Base-by-base conservation (phyloP, 2,797 vertebrate genomes). In the Mus minutoides region DNA sequence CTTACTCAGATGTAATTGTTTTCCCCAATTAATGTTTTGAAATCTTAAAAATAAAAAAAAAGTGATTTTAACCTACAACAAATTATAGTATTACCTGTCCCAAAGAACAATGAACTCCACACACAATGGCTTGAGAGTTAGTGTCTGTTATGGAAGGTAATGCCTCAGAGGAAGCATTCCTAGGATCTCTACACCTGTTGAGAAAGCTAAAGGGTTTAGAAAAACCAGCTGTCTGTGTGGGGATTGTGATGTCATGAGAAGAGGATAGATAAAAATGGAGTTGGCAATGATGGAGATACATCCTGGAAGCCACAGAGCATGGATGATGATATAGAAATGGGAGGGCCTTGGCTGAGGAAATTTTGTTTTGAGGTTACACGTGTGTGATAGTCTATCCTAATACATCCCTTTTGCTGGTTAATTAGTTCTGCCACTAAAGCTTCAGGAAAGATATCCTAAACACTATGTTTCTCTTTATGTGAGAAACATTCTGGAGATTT, bases 11-110 rank as follows among this genome's bases (percentile, higher is more conserved):
- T 3, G 34, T 83, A 93, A 69, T 1, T 13, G 67, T 69, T 75
- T 43, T 93, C 60, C 62, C 31, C 31, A 86, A 21, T 77, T 73
- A 93, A 75, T 87, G 60, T 77, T 92, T 95, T 5, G 92, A 88
- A 88, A 82, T 78, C 29, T 79, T 91, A 95, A 34, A 43, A 92
- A 56, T n/a, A n/a, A n/a, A 67, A 58, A 34, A 85, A 67, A 88
- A 46, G 69, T 26, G 77, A 16, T 52, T 77, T 95, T 37, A 62
- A n/a, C 4, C 12, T 93, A 52, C 17, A 93, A 77, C 52, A 49
- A 87, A 73, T 58, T 24, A 67, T 14, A 58, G 16, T 94, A 75
- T 80, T 12, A 83, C 71, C 40, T 58, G 6, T 6, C n/a, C 17
- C 11, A 90, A 58, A 22, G 46, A 94, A 93, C 26, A 92, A 52